Base-by-base conservation (phyloP, 2,113 vertebrate genomes). In the Erinaceus europaeus region DNA sequence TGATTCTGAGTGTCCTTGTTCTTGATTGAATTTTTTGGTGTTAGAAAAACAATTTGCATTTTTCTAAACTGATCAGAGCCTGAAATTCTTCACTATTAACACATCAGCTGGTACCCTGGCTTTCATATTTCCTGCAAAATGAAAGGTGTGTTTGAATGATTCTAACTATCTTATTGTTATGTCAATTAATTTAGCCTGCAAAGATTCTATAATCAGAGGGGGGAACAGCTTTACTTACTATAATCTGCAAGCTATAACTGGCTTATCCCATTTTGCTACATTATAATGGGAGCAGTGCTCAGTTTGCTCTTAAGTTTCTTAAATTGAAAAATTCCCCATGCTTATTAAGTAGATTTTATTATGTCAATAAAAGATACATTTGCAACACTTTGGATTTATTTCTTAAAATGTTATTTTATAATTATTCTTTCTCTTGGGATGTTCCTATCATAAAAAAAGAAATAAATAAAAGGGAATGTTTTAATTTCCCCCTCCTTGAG, bases 31-130 rank as follows among this genome's bases (percentile, higher is more conserved):
- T 25, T 53, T 20, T 53, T 11, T 53, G 17, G 1, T 67, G 5
- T 69, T 83, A 42, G n/a, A 38, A 20, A 62, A 62, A 85, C 55
- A 44, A 75, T 91, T 65, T 90, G 12, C 5, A 77, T 86, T 76
- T 79, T 77, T 17, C 4, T 44, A 61, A 42, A 4, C 29, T 61
- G 11, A 67, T 9, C 23, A 53, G 40, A 65, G 5, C 52, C 40
- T 61, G 6, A 86, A 71, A 74, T 81, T 46, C 2, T 46, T 0
- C 7, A 65, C 4, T 34, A 27, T 34, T 84, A 65, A 68, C 40
- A 53, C n/a, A 40, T 73, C 65, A 59, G 3, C 7, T 76, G 0
- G 9, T 13, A n/a, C 2, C 3, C 12, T 44, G 3, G 42, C 29
- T 71, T 73, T 36, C 9, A 69, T 68, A n/a, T 90, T 38, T 82